A percentile compares a stretch with the other conserved stretches of the same genome.
These are phyloP conservation scores for Synergus japonicus DNA, from an alignment of 2,888 invertebrate genomes.

Conservation along the genomic window DNA sequence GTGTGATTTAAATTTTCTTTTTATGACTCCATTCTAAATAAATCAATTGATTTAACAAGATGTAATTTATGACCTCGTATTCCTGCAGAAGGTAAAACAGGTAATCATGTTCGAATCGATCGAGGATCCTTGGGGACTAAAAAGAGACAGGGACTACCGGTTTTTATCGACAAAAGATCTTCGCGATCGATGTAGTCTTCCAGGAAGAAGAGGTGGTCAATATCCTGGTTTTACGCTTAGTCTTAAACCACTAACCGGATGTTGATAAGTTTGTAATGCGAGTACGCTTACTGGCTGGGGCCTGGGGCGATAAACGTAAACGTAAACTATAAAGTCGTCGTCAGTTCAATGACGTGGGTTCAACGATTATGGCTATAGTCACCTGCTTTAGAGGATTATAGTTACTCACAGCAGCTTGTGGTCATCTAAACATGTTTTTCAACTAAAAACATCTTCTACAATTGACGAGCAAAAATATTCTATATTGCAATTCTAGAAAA, in stretches of 20 bases:
- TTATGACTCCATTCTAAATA: background rate
- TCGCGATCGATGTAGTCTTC: background rate
- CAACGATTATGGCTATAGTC: constrained; percentile 26
- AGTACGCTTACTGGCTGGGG: background rate
- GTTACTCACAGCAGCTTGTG: background rate
- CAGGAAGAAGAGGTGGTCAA: background rate
- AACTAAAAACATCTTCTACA: background rate
- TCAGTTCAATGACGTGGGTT: constrained; percentile 10
- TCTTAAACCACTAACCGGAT: background rate
- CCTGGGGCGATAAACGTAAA: constrained; percentile 17
- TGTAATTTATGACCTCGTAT: constrained; percentile 1
- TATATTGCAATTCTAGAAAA: too few species aligned
- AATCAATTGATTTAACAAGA: constrained; percentile 22
- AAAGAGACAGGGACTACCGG: background rate
- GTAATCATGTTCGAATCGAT: background rate
- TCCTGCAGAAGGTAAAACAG: background rate
- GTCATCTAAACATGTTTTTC: background rate
- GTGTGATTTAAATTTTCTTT: constrained; percentile 1
- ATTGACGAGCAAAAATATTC: too few species aligned
- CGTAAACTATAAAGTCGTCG: constrained; percentile 24
- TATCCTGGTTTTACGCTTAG: constrained; percentile 10
- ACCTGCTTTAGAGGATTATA: background rate
- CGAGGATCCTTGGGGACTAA: background rate
- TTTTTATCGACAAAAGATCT: background rate
- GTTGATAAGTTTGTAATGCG: constrained; percentile 29